Evolutionary conservation across 2,888 invertebrate species (phyloP).

Genomic region (Latrodectus hesperus): DNA sequence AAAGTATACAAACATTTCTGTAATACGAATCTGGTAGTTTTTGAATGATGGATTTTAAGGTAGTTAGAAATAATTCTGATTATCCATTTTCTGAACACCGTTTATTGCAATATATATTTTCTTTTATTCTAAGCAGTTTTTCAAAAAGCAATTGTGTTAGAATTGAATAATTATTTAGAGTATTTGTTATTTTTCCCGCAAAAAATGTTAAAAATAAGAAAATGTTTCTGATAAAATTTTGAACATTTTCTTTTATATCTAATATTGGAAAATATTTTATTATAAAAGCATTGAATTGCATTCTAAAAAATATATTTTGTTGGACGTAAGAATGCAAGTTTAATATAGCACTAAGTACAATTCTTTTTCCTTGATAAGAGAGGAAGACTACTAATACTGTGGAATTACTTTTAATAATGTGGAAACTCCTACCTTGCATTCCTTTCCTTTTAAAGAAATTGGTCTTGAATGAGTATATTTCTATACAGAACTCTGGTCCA

Average conservation of each 20-base stretch:
- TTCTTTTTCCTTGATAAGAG: background rate
- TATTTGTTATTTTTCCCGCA: background rate
- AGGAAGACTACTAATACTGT: background rate
- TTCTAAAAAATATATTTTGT: background rate
- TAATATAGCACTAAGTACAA: background rate
- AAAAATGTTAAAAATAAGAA: background rate
- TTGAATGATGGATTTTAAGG: too few species aligned
- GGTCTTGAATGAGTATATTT: too few species aligned
- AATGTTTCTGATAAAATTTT: background rate
- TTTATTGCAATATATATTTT: too few species aligned
- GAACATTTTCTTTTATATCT: background rate
- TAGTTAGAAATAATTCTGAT: too few species aligned
- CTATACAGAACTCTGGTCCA: too few species aligned
- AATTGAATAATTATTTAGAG: background rate
- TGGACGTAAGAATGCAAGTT: background rate
- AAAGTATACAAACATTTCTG: too few species aligned
- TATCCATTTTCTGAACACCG: too few species aligned
- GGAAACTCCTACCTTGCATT: too few species aligned
- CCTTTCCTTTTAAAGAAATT: too few species aligned
- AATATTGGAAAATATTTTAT: too few species aligned
- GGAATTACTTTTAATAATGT: background rate
- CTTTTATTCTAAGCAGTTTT: too few species aligned
- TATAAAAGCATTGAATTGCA: background rate
- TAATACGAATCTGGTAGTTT: too few species aligned
- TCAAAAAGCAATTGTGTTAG: background rate